These are phyloP conservation scores for Gopherus flavomarginatus DNA, from an alignment of 2,113 vertebrate species.

Conservation along the genomic window DNA sequence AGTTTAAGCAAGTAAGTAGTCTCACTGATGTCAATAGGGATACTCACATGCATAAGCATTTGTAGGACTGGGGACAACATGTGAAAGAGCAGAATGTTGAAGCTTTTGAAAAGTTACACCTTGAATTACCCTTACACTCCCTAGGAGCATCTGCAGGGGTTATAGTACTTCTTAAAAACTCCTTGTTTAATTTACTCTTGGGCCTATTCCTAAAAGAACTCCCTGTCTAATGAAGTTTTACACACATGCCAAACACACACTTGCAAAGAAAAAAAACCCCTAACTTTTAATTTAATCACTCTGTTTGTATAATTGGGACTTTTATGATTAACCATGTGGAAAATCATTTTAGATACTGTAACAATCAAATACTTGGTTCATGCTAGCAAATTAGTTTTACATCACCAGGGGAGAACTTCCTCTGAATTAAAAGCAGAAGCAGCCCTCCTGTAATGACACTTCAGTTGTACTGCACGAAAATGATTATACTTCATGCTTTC, in stretches of 20 bases:
- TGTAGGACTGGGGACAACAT: neutral
- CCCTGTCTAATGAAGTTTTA: neutral
- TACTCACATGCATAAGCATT: rapidly evolving
- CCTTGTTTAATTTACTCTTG: neutral
- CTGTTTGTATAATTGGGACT: neutral
- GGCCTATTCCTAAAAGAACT: neutral
- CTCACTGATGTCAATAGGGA: neutral
- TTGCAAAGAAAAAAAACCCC: neutral
- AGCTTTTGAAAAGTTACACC: neutral
- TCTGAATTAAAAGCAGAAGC: neutral
- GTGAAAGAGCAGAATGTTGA: neutral
- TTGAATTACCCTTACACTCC: neutral
- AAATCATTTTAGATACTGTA: neutral
- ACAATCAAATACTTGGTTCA: neutral
- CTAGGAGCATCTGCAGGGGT: neutral
- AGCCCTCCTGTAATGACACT: slow-evolving; percentile 54
- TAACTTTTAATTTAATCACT: neutral
- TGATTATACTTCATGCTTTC: rapidly evolving
- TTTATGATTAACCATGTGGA: neutral
- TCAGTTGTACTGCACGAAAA: neutral
- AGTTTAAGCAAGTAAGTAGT: neutral
- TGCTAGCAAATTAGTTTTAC: neutral
- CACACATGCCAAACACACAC: neutral
- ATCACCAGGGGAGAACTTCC: neutral
- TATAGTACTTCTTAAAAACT: neutral